Evolutionary conservation across 2,888 invertebrate species (phyloP).

Genomic region (Gymnoscelis rufifasciata): DNA sequence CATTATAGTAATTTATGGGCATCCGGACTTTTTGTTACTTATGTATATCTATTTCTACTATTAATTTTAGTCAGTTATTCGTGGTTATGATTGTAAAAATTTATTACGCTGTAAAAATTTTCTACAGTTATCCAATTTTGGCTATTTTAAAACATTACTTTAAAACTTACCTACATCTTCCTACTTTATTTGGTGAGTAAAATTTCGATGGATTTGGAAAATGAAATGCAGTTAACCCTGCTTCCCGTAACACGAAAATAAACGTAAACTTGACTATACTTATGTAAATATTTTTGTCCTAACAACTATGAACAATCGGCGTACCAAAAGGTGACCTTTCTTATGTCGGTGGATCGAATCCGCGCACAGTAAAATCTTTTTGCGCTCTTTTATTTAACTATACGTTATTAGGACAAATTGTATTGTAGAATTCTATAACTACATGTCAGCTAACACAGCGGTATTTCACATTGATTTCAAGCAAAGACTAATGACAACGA

Average conservation of each 20-base stretch:
- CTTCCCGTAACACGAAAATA: conserved; percentile 37
- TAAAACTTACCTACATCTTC: conserved; percentile 11
- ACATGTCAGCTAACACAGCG: conserved; percentile 18
- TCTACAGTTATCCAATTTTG: conserved; percentile 13
- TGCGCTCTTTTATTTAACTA: conserved; percentile 3
- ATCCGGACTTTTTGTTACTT: conserved; percentile 18
- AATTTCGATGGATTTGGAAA: conserved; percentile 19
- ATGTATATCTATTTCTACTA: conserved; percentile 10
- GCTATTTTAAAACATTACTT: conserved; percentile 14
- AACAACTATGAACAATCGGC: no score
- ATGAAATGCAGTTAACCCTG: conserved; percentile 43
- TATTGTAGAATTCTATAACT: conserved; percentile 13
- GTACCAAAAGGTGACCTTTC: no score
- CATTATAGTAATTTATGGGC: conserved; percentile 16
- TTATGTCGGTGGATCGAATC: conserved; percentile 8
- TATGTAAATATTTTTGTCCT: conserved; percentile 2
- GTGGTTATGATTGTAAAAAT: conserved; percentile 21
- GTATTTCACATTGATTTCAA: conserved; percentile 21
- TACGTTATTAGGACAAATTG: conserved; percentile 4
- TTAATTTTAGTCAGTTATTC: conserved; percentile 21
- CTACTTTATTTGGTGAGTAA: conserved; percentile 21
- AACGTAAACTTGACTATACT: conserved; percentile 1
- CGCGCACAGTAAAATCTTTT: not conserved
- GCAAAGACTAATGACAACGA: conserved; percentile 19
- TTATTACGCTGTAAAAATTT: conserved; percentile 22